Base-by-base conservation (phyloP, 2,113 vertebrate species). In the Gorsachius goisagi region DNA sequence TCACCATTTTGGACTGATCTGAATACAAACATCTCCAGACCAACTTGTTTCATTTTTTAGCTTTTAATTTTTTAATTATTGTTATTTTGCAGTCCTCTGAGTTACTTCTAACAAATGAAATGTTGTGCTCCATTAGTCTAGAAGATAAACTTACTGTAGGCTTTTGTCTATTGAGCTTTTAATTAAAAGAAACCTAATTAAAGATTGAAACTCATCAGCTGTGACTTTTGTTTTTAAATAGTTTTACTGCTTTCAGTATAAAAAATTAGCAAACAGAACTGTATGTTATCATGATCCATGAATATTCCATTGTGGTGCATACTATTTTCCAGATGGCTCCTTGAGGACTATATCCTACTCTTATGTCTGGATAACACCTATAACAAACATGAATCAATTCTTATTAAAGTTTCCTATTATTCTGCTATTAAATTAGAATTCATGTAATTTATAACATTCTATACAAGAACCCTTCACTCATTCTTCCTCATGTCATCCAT, bases 161-260 rank as follows among this genome's bases (percentile, higher is more conserved):
- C 44, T 82, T 89, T 95, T 94, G 83, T 94, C 85, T 96, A 84
- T 49, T 94, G 91, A 95, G 89, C 89, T 90, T 95, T 97, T 95
- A 97, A 97, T 97, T 96, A 96, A 90, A 93, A 94, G 83, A 88
- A 94, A 89, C 67, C 87, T 83, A 96, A 96, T 88, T 89, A 92
- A 91, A 60, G 62, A 85, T 88, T 95, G 68, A 90, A 96, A 90
- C 37, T 76, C 80, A 88, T 96, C 95, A 86, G 32, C 69, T 91
- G 73, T 94, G 79, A 91, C 76, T 85, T 95, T 68, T 89, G 81
- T 79, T 93, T 96, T 95, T 59, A 82, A 93, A 93, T 90, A 91
- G 83, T 55, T 89, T 84, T 93, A 95, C 78, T 91, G 53, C 37
- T 77, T 93, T 91, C 69, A 55, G 39, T 73, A n/a, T 44, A 74